Conservation (phyloP, 64 coral and sea anemone genomes). For the Montipora cactus region DNA sequence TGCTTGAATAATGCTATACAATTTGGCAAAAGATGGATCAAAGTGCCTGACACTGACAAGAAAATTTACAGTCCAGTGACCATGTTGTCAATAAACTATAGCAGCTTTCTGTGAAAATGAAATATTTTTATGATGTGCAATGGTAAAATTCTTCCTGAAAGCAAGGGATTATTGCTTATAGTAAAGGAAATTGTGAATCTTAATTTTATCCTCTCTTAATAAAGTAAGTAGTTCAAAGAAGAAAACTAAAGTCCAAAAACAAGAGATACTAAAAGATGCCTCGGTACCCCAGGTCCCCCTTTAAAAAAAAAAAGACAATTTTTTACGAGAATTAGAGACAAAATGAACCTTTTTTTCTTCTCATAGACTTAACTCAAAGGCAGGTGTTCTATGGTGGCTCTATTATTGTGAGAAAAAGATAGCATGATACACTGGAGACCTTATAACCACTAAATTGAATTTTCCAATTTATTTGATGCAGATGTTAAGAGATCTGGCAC, state of each 20-base stretch:
- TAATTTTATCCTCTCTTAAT: neutral
- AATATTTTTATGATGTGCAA: too few species aligned
- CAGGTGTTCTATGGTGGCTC: conserved; percentile 42
- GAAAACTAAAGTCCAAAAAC: neutral
- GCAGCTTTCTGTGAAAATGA: neutral
- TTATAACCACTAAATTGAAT: neutral
- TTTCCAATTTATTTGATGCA: too few species aligned
- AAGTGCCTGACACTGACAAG: neutral
- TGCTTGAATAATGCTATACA: conserved; percentile 1
- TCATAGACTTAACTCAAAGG: neutral
- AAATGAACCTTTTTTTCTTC: neutral
- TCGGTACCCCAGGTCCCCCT: neutral
- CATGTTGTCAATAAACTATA: neutral
- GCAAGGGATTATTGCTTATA: too few species aligned
- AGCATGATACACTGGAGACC: neutral
- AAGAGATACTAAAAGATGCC: neutral
- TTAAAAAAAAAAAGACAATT: neutral
- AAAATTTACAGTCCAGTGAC: neutral
- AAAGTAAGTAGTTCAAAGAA: neutral
- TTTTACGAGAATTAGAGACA: neutral
- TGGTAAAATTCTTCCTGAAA: too few species aligned
- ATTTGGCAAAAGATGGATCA: conserved; percentile 26
- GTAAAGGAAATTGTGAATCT: neutral
- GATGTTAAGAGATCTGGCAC: too few species aligned
- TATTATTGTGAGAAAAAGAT: neutral